A percentile compares a stretch with the other conserved stretches of the same genome.
These are phyloP conservation scores for Phylloscopus collybita DNA, from an alignment of 2,797 vertebrate species.

Conservation along the genomic window DNA sequence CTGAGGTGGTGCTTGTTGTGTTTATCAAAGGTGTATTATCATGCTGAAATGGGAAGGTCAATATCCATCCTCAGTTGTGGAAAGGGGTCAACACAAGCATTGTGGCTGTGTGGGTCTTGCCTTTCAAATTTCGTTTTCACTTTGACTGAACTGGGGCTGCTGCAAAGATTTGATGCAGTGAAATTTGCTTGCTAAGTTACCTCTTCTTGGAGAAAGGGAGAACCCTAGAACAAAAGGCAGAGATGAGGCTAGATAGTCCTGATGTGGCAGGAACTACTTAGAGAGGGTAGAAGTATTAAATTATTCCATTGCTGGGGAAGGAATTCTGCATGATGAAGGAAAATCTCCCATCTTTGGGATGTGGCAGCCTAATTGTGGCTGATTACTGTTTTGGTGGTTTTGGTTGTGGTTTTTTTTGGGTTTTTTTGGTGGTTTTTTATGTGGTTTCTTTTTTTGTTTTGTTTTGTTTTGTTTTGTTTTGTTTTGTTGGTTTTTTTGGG, in stretches of 20 bases:
- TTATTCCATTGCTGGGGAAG: not conserved
- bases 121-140: not conserved
- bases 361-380: not conserved
- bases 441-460: too few species aligned
- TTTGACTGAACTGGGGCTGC: not conserved
- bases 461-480: not conserved
- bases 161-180: not conserved
- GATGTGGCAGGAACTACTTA: not conserved
- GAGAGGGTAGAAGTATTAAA: not conserved
- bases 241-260: not conserved
- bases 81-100: not conserved
- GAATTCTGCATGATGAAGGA: not conserved
- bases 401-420: too few species aligned
- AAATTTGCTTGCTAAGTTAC: not conserved
- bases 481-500: too few species aligned
- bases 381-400: not conserved
- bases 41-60: not conserved
- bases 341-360: not conserved
- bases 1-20: not conserved
- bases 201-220: not conserved
- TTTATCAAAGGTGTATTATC: not conserved
- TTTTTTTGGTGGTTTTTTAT: too few species aligned
- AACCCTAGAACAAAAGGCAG: not conserved
- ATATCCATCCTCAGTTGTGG: not conserved
- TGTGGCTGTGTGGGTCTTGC: not conserved